These are phyloP conservation scores for Pygoscelis antarcticus DNA, from an alignment of 2,113 vertebrate genomes.

Conservation along the genomic window DNA sequence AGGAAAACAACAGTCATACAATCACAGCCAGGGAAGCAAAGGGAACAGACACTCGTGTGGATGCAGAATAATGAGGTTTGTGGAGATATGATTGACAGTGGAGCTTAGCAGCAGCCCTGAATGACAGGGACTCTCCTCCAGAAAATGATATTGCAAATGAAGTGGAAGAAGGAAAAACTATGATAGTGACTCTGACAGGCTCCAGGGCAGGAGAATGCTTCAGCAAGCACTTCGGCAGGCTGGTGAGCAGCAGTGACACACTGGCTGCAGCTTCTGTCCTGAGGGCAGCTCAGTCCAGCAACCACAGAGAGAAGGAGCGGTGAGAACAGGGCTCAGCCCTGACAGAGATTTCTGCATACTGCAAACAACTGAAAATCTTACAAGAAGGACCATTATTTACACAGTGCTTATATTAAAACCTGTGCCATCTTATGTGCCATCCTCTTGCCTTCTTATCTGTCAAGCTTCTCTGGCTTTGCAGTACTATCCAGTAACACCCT, in stretches of 20 bases:
- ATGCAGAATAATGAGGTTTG: conserved; percentile 29
- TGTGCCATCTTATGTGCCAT: neutral
- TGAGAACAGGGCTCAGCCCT: neutral
- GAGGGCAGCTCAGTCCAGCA: neutral
- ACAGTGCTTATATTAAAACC: neutral
- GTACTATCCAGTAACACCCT: neutral
- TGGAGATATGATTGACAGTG: neutral
- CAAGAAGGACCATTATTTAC: neutral
- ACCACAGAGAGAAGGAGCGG: neutral
- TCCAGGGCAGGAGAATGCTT: neutral
- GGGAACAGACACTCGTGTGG: neutral
- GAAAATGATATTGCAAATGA: neutral
- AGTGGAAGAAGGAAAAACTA: neutral
- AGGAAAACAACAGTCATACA: neutral
- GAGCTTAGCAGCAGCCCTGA: neutral
- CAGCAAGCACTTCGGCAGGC: neutral
- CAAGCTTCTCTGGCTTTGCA: neutral
- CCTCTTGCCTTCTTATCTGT: neutral
- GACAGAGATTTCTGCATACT: neutral
- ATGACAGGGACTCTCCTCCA: neutral
- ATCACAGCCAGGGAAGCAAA: neutral
- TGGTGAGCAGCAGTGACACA: neutral
- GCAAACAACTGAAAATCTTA: neutral
- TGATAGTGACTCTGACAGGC: conserved; percentile 2
- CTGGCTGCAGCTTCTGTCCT: neutral